Evolutionary conservation across 1,140 invertebrate genomes (phyloP).

Genomic region (Drosophila persimilis): DNA sequence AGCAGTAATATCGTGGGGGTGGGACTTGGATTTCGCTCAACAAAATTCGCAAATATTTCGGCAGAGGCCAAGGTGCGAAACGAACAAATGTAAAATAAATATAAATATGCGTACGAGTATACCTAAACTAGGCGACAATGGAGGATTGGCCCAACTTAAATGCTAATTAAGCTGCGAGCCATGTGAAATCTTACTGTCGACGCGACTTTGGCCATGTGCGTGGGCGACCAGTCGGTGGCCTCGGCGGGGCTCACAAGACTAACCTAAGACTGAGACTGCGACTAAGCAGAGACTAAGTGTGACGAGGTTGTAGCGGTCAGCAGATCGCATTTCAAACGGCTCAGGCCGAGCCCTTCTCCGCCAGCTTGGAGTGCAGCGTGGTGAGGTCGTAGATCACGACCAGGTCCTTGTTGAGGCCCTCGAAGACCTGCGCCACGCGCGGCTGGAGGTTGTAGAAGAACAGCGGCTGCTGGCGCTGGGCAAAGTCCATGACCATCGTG

Average conservation of each 20-base stretch:
- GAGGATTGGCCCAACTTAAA: conserved; percentile 67
- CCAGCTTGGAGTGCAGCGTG: conserved; percentile 87
- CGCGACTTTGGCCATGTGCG: conserved; percentile 41
- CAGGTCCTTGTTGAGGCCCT: conserved; percentile 89
- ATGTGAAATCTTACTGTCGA: conserved; percentile 61
- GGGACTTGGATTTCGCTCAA: conserved; percentile 37
- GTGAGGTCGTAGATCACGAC: conserved; percentile 89
- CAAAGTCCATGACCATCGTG: conserved; percentile 89
- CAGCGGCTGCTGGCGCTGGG: conserved; percentile 87
- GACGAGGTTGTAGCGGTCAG: conserved; percentile 59
- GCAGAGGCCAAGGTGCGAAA: conserved; percentile 19
- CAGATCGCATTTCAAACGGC: neutral
- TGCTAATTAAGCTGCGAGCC: conserved; percentile 69
- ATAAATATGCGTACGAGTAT: conserved; percentile 38
- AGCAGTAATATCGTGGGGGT: conserved; percentile 46
- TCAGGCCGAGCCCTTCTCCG: conserved; percentile 76
- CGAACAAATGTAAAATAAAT: conserved; percentile 38
- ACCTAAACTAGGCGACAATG: conserved; percentile 29
- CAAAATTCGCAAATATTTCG: conserved; percentile 47
- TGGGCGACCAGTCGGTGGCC: conserved; percentile 54
- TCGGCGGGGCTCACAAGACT: conserved; percentile 52
- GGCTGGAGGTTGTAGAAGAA: conserved; percentile 92
- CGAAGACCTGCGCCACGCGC: conserved; percentile 90
- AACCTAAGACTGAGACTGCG: conserved; percentile 33
- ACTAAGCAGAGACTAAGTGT: conserved; percentile 40